These are phyloP conservation scores for Brachionus manjavacas DNA, from an alignment of 1,140 invertebrate genomes.

Conservation along the genomic window DNA sequence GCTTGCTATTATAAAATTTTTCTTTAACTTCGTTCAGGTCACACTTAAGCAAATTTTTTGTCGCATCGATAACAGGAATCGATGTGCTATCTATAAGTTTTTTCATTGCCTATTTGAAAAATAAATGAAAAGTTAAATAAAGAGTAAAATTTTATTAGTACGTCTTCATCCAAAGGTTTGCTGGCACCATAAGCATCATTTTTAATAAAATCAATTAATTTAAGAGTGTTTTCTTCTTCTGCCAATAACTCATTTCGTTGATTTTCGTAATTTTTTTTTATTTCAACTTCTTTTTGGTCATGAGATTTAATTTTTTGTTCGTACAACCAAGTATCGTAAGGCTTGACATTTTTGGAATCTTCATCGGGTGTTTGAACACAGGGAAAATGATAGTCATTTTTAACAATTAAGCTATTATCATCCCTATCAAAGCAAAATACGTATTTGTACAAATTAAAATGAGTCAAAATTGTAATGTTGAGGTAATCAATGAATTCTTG, in stretches of 20 bases:
- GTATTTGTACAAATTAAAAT: constrained; percentile 25
- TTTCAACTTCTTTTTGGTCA: neutral
- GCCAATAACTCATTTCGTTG: neutral
- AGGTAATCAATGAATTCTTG: neutral
- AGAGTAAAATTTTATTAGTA: neutral
- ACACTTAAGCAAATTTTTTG: neutral
- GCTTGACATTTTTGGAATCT: neutral
- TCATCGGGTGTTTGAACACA: neutral
- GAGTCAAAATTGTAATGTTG: neutral
- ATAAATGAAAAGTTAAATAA: neutral
- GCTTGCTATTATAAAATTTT: neutral
- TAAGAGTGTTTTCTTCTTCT: neutral
- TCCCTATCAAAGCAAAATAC: constrained; percentile 15
- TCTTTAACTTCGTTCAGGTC: neutral
- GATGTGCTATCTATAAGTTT: neutral
- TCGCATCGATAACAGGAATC: neutral
- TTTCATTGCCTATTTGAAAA: neutral
- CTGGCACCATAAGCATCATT: neutral
- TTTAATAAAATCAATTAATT: constrained; percentile 10
- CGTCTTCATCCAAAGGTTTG: constrained; percentile 15
- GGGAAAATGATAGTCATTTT: neutral
- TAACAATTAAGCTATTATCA: neutral
- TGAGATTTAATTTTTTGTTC: neutral
- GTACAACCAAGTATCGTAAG: neutral
- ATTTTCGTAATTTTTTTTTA: neutral